Conservation (phyloP, 2,113 vertebrate species). For the Menura novaehollandiae region DNA sequence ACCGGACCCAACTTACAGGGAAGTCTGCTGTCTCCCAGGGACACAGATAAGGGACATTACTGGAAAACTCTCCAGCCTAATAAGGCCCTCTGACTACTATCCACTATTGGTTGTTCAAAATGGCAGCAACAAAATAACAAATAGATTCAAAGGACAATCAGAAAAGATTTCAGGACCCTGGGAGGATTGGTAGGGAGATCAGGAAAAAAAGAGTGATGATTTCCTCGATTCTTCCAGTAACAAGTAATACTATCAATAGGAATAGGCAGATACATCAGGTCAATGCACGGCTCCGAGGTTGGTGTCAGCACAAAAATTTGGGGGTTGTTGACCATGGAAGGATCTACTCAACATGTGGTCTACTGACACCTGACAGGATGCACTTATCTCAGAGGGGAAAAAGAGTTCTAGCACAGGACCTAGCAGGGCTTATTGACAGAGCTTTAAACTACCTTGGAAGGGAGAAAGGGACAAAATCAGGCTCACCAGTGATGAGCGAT, state of each 20-base stretch:
- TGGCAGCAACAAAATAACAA: background rate
- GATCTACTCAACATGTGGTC: background rate
- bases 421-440: background rate
- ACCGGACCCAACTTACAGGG: too few species aligned
- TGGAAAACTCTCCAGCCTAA: background rate
- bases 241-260: background rate
- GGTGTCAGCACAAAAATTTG: fast-evolving
- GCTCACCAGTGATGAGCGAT: too few species aligned
- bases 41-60: background rate
- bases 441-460: too few species aligned
- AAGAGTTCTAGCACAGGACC: background rate
- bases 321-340: background rate
- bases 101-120: background rate
- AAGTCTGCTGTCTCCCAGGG: background rate
- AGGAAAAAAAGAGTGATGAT: background rate
- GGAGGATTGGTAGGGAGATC: background rate
- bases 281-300: background rate
- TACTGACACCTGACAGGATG: background rate
- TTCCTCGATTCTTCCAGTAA: background rate
- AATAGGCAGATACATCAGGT: background rate
- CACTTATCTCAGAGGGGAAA: background rate
- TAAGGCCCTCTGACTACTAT: background rate
- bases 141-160: background rate
- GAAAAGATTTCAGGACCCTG: background rate
- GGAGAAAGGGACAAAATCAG: too few species aligned